Base-by-base conservation (phyloP, 1,140 invertebrate species). In the Sinella curviseta region DNA sequence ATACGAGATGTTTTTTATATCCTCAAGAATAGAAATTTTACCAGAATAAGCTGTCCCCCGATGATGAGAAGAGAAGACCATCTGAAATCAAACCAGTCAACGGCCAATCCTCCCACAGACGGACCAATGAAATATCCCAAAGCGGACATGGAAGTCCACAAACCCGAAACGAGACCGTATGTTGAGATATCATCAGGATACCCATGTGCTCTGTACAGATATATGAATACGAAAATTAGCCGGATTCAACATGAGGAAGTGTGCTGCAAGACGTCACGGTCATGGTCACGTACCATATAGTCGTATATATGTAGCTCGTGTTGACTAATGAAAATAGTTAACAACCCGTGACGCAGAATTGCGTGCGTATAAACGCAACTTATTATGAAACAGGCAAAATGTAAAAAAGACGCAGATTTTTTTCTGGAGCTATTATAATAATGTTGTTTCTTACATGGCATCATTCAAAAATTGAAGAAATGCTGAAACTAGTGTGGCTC, bases 121-220 rank as follows among this genome's bases (percentile, higher is more conserved):
- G 93, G 93, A 0, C 93, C 93, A 31, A 94, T 91, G 85, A 94
- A 94, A 28, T 93, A 93, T 16, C 94, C 94, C 0, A 95, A 87
- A 1, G 94, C 94, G 85, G 94, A 94, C 0, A 92, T 91, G 20
- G 93, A 94, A 0, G 94, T 94, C 93, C 94, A 95, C 57, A 95
- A 88, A 1, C 93, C 93, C 1, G 94, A 95, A 60, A 95, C 92
- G 36, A 95, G 86, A 0, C 93, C 93, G 81, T 94, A 95, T 0
- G 94, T 95, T 85, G 94, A 92, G 48, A 95, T 87, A 77, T 91
- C 93, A 85, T 95, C 93, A 0, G 93, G 91, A 81, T 94, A 91
- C 14, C 94, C 94, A 80, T 91, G 88, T 0, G 88, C 86, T 83
- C 92, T 93, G n/a, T n/a, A n/a, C n/a, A n/a, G n/a, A n/a, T 84